These are phyloP conservation scores for Agelaius tricolor DNA, from an alignment of 2,113 vertebrate genomes.

Conservation along the genomic window DNA sequence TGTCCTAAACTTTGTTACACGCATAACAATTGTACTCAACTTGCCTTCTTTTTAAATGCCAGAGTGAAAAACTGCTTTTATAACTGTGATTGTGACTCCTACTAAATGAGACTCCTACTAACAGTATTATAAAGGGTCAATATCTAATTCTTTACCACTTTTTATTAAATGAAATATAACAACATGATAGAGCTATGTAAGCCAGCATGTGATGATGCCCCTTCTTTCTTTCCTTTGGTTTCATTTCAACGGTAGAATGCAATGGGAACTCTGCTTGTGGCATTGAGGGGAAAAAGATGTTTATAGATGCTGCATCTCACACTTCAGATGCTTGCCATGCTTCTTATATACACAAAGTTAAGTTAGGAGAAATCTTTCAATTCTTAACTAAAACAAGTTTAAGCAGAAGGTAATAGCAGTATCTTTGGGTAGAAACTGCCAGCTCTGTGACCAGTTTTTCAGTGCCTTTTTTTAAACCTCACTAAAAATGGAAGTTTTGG, in stretches of 20 bases:
- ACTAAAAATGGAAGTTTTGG: background rate
- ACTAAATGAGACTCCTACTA: background rate
- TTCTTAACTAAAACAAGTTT: background rate
- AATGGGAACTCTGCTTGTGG: background rate
- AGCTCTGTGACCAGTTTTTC: background rate
- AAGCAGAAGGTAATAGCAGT: background rate
- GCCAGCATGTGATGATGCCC: no score
- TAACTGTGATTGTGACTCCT: background rate
- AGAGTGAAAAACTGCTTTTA: background rate
- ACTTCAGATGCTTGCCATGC: background rate
- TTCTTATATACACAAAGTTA: background rate
- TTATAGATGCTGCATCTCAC: background rate
- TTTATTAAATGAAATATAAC: background rate
- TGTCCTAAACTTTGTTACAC: background rate
- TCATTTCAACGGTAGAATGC: background rate
- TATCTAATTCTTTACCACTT: background rate
- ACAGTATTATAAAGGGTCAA: background rate
- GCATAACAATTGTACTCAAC: background rate
- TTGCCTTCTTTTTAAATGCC: background rate
- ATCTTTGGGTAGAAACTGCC: background rate
- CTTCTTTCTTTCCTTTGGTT: background rate
- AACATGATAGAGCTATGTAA: background rate
- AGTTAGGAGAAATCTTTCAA: background rate
- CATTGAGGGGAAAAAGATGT: background rate
- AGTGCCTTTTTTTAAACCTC: background rate